phyloP scores from a whole-genome alignment of 2,888 invertebrate species.

The Drosophila fungiperda region DNA sequence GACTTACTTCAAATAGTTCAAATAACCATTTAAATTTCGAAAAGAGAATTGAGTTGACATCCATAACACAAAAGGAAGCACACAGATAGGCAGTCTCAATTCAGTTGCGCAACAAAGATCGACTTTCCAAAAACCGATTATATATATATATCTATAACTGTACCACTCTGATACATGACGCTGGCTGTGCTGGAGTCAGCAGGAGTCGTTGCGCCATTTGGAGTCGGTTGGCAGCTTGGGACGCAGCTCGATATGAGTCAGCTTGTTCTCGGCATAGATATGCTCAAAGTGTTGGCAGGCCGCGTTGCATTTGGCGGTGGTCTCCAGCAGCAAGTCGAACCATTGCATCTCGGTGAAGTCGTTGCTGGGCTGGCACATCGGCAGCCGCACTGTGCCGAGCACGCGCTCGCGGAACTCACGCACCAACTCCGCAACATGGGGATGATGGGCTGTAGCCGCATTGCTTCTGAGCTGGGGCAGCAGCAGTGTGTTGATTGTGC shows the following conservation, averaged over 20 bases:
- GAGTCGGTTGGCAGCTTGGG: slow-evolving; percentile 47
- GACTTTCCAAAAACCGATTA: not conserved
- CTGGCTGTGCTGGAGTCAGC: not conserved
- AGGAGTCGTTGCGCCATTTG: slow-evolving; percentile 49
- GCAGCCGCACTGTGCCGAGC: slow-evolving; percentile 27
- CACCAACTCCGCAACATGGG: slow-evolving; percentile 44
- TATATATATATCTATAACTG: not conserved
- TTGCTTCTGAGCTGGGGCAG: slow-evolving; percentile 53
- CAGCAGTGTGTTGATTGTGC: slow-evolving; percentile 47
- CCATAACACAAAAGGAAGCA: not conserved
- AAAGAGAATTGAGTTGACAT: not conserved
- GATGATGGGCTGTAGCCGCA: slow-evolving; percentile 42
- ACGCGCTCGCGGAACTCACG: slow-evolving; percentile 62
- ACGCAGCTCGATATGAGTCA: slow-evolving; percentile 52
- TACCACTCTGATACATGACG: slow-evolving; percentile 16
- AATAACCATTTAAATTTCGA: not conserved
- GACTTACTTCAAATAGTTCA: not conserved
- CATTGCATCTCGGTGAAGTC: slow-evolving; percentile 60
- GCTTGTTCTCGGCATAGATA: slow-evolving; percentile 54
- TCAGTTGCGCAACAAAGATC: not conserved
- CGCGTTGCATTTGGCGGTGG: slow-evolving; percentile 19
- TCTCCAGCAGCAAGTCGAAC: slow-evolving; percentile 62
- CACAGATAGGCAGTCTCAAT: slow-evolving; percentile 1
- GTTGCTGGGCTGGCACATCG: slow-evolving; percentile 49
- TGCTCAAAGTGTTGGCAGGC: slow-evolving; percentile 54